Percentiles rank a stretch among this genome's conserved stretches.
phyloP scores from a whole-genome alignment of 2,888 invertebrate species.

The Schizotus pectinicornis region DNA sequence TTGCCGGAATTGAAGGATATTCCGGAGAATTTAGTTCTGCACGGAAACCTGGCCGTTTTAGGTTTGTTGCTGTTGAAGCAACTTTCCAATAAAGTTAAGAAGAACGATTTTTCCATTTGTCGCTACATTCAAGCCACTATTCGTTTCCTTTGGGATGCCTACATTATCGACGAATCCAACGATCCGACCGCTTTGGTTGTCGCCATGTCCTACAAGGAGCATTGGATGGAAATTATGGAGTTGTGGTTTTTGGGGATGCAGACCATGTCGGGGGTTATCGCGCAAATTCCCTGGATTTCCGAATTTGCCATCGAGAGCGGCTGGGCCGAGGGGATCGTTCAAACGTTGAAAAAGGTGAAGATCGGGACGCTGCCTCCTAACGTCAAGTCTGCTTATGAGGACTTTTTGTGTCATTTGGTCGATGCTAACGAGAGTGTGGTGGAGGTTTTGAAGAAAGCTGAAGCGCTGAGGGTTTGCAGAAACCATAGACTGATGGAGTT shows the following conservation, averaged over 20 bases:
- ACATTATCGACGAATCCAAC: slow-evolving; percentile 86
- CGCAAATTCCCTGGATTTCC: slow-evolving; percentile 85
- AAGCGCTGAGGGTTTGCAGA: slow-evolving; percentile 82
- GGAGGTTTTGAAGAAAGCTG: slow-evolving; percentile 79
- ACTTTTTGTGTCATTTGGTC: slow-evolving; percentile 83
- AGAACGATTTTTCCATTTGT: slow-evolving; percentile 88
- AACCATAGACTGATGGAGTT: slow-evolving; percentile 89
- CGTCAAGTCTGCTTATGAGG: slow-evolving; percentile 89
- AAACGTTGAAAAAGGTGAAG: slow-evolving; percentile 82
- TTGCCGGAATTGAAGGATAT: slow-evolving; percentile 83
- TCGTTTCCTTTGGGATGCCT: slow-evolving; percentile 91
- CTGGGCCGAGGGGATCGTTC: slow-evolving; percentile 90
- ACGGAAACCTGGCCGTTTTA: slow-evolving; percentile 83
- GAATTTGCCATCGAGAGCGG: slow-evolving; percentile 92
- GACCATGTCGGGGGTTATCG: slow-evolving; percentile 76
- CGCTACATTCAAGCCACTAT: slow-evolving; percentile 89
- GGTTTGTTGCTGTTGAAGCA: slow-evolving; percentile 85
- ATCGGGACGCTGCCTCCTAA: slow-evolving; percentile 81
- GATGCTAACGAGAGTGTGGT: slow-evolving; percentile 77
- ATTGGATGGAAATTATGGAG: slow-evolving; percentile 89
- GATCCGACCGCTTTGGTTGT: slow-evolving; percentile 84
- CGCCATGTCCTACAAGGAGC: slow-evolving; percentile 82
- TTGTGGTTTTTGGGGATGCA: slow-evolving; percentile 95
- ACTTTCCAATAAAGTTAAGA: slow-evolving; percentile 80
- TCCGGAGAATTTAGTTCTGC: slow-evolving; percentile 82